Conservation (phyloP, 2,113 vertebrate species). For the Stercorarius parasiticus region DNA sequence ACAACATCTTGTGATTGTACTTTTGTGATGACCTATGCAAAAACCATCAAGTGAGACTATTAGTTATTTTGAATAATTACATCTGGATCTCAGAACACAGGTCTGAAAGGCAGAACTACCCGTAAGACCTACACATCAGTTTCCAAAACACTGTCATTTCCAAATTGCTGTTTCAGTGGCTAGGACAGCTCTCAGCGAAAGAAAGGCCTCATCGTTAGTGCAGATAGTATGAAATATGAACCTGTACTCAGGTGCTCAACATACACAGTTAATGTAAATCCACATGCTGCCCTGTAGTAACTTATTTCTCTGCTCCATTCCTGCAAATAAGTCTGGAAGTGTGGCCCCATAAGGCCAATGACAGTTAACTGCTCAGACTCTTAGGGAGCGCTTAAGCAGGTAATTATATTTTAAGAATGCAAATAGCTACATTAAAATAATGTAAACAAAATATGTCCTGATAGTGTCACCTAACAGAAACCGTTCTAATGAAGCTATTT, state of each 20-base stretch:
- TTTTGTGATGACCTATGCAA: constrained; percentile 73
- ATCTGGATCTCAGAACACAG: not conserved
- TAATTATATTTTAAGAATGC: not conserved
- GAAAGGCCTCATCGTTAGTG: not conserved
- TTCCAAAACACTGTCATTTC: not conserved
- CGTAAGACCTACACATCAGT: not conserved
- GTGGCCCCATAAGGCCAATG: not conserved
- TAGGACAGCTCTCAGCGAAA: not conserved
- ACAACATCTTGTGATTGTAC: constrained; percentile 74
- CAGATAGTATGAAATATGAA: not conserved
- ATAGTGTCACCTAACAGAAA: not conserved
- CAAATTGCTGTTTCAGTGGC: not conserved
- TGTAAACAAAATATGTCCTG: not conserved
- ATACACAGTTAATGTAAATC: not conserved
- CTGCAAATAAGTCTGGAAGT: not conserved
- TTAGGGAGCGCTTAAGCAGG: not conserved
- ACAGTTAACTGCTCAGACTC: not conserved
- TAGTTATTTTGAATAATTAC: not conserved
- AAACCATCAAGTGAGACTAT: not conserved
- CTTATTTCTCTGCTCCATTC: not conserved
- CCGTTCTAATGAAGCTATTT: not conserved
- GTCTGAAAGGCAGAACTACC: not conserved
- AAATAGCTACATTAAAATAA: not conserved
- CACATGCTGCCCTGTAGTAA: not conserved
- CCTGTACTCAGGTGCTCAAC: not conserved